Evolutionary conservation across 92 coral and sea anemone genomes (phyloP).

Genomic region (Zoanthus solanderi): DNA sequence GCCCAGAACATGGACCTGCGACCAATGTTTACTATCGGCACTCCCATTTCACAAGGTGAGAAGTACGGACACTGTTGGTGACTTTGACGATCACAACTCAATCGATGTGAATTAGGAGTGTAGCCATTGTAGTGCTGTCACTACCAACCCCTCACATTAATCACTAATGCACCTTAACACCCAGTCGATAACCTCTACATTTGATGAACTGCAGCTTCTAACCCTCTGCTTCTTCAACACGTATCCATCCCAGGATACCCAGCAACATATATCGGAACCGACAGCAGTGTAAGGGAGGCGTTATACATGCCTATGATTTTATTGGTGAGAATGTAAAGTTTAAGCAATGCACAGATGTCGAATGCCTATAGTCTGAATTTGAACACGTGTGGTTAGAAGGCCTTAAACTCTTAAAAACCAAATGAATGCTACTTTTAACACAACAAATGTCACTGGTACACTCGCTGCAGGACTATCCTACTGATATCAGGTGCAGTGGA

Average conservation of each 20-base stretch:
- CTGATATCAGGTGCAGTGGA: slow-evolving; percentile 13
- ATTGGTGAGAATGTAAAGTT: slow-evolving; percentile 24
- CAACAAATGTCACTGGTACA: background rate
- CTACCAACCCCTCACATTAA: slow-evolving; percentile 18
- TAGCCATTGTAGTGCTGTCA: slow-evolving; percentile 12
- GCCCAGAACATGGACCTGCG: slow-evolving; percentile 19
- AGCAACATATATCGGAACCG: slow-evolving; percentile 24
- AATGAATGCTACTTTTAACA: too few relatives aligned
- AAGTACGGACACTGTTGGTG: slow-evolving; percentile 12
- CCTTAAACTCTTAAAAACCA: background rate
- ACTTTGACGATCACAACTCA: slow-evolving; percentile 4
- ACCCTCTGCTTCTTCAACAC: slow-evolving; percentile 35
- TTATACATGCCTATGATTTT: background rate
- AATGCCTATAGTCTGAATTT: slow-evolving; percentile 31
- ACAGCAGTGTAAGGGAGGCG: slow-evolving; percentile 25
- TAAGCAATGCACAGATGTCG: slow-evolving; percentile 36
- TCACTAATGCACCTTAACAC: slow-evolving; percentile 45
- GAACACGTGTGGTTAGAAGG: slow-evolving; percentile 33
- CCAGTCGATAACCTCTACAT: slow-evolving; percentile 35
- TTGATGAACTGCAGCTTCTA: slow-evolving; percentile 27
- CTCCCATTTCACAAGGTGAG: slow-evolving; percentile 30
- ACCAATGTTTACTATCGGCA: slow-evolving; percentile 27
- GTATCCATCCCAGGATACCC: slow-evolving; percentile 30
- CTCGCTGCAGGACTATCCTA: background rate
- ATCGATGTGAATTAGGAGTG: background rate